Conservation (phyloP, 2,797 vertebrate genomes). For the Heteromormyrus szaboi region DNA sequence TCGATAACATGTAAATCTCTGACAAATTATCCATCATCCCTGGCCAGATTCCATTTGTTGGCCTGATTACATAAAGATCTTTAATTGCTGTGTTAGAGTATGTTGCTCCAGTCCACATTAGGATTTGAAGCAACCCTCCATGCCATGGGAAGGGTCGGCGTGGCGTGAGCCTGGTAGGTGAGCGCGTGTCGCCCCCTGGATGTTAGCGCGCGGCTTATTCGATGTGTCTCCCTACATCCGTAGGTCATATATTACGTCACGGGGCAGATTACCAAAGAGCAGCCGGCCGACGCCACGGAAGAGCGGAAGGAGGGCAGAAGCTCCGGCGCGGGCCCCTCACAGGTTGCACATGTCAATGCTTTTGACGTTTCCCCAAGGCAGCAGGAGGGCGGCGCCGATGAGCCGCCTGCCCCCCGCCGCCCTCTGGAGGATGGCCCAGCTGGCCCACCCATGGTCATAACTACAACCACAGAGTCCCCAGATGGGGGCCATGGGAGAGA, state of each 20-base stretch:
- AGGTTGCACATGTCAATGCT: constrained; percentile 41
- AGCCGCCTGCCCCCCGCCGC: constrained; percentile 22
- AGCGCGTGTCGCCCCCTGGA: not conserved
- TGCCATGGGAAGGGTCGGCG: not conserved
- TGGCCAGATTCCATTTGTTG: not conserved
- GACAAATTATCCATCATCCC: not conserved
- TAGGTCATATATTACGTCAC: constrained; percentile 56
- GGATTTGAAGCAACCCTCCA: not conserved
- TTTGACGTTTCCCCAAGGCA: constrained; percentile 38
- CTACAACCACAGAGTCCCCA: not conserved
- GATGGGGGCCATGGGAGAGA: constrained; percentile 8
- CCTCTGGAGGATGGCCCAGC: constrained; percentile 22
- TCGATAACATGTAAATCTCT: not conserved
- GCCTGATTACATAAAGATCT: not conserved
- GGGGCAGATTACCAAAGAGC: constrained; percentile 40
- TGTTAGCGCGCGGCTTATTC: not conserved
- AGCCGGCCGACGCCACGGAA: constrained; percentile 29
- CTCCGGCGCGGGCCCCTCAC: constrained; percentile 26
- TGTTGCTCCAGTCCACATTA: not conserved
- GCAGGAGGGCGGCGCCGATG: constrained; percentile 31
- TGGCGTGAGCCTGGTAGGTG: not conserved
- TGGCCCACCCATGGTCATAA: not conserved
- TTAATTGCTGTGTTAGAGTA: not conserved
- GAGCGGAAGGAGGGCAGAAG: constrained; percentile 35
- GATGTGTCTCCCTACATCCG: constrained; percentile 31